These are phyloP conservation scores for Aphelinus certus DNA, from an alignment of 1,140 invertebrate genomes.

Conservation along the genomic window DNA sequence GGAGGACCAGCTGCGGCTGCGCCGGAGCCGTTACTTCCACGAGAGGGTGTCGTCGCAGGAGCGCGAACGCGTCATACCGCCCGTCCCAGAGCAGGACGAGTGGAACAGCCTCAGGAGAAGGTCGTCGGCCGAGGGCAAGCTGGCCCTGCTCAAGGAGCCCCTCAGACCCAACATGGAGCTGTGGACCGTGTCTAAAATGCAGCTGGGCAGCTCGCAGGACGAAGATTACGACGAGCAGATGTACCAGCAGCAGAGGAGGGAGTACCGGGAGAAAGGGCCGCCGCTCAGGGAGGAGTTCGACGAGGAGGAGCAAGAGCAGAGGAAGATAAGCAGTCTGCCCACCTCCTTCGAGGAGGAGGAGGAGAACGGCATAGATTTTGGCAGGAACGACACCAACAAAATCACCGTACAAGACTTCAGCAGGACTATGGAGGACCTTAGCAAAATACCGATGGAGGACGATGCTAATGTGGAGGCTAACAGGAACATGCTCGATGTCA, in stretches of 20 bases:
- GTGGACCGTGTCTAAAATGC: slow-evolving; percentile 59
- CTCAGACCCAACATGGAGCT: slow-evolving; percentile 57
- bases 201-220: slow-evolving; percentile 58
- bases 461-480: slow-evolving; percentile 39
- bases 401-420: slow-evolving; percentile 58
- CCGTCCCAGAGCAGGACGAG: slow-evolving; percentile 42
- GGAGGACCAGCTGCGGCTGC: slow-evolving; percentile 55
- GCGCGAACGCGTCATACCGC: slow-evolving; percentile 20
- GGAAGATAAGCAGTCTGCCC: slow-evolving; percentile 46
- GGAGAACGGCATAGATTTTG: slow-evolving; percentile 50
- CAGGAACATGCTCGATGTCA: slow-evolving; percentile 45
- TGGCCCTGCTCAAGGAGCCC: slow-evolving; percentile 58
- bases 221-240: slow-evolving; percentile 54
- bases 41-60: slow-evolving; percentile 44
- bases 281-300: slow-evolving; percentile 46
- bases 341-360: slow-evolving; percentile 55
- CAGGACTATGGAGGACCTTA: slow-evolving; percentile 45
- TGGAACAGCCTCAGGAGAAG: slow-evolving; percentile 52
- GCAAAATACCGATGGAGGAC: slow-evolving; percentile 36
- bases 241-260: slow-evolving; percentile 43
- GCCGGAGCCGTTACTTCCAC: slow-evolving; percentile 50
- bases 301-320: slow-evolving; percentile 47
- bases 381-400: slow-evolving; percentile 53
- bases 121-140: slow-evolving; percentile 62
- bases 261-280: slow-evolving; percentile 47